These are phyloP conservation scores for Cariama cristata DNA, from an alignment of 2,113 vertebrate species.

Conservation along the genomic window DNA sequence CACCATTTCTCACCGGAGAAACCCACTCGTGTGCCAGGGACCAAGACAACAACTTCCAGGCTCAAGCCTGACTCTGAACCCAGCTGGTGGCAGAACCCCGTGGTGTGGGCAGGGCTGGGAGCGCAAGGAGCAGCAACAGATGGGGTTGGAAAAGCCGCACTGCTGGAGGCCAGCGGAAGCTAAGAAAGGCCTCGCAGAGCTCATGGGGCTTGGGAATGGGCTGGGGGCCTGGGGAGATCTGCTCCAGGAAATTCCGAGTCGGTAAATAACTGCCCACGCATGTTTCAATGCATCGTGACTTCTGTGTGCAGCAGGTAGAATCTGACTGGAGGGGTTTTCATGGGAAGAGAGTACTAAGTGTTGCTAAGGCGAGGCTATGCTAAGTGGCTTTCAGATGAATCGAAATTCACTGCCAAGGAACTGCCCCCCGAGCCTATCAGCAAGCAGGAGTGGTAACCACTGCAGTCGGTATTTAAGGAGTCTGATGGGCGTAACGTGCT, in stretches of 20 bases:
- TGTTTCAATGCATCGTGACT: neutral
- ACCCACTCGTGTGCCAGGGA: too few species aligned
- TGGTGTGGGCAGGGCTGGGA: neutral
- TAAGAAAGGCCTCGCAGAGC: neutral
- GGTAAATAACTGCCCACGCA: neutral
- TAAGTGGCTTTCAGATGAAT: neutral
- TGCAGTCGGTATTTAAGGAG: neutral
- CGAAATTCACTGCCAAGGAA: neutral
- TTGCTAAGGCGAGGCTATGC: neutral
- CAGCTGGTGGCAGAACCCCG: neutral
- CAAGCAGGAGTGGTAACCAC: neutral
- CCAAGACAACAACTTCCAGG: neutral
- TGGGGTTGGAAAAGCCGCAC: neutral
- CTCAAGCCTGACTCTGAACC: neutral
- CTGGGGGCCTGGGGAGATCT: neutral
- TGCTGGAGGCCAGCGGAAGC: slow-evolving; percentile 27
- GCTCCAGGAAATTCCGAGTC: neutral
- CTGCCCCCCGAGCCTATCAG: neutral
- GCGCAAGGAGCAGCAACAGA: neutral
- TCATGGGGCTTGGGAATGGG: fast-evolving
- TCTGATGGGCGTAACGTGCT: neutral
- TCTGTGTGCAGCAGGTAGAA: neutral
- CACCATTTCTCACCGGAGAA: neutral
- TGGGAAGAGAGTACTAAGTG: neutral
- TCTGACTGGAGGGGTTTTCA: neutral